Evolutionary conservation across 1,140 invertebrate species (phyloP), one percentile per base, ranked within the genome.

Genomic region (Drosophila arizonae): DNA sequence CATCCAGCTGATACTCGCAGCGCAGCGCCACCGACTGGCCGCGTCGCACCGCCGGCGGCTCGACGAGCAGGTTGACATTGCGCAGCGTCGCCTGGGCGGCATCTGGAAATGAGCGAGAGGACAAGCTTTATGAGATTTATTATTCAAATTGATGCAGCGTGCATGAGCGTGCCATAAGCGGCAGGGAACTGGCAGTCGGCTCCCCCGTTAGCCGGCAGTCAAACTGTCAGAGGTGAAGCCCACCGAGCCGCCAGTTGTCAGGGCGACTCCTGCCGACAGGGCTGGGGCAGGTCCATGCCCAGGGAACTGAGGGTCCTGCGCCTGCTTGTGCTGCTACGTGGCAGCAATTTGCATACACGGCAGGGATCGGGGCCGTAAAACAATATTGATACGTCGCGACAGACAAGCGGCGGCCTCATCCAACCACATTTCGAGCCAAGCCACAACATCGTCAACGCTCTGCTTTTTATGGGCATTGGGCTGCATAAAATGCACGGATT

Each of bases 1-100:
- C 94, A 81, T 96, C 94, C 79, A 96, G 93, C 81, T 96, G 94
- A 91, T 96, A 95, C 66, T 93, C 93, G 91, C 96, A 97, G 28
- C 93, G 93, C 45, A 97, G 92, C 17, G 93, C 93, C 17, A 94
- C 95, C 54, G 94, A 93, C 17, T 94, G 93, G 30, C 95, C 95
- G 63, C 93, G 93, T 73, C 95, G 93, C 17, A 96, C 95, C 4
- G 93, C 93, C 24, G 93, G 72, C 8, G 93, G 93, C 51, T 93
- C 88, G 8, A 93, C 92, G 9, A 93, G 75, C 17, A 94, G 90
- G 66, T 91, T 92, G 13, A 94, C 93, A 89, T 93, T 92, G 15
- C 92, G 91, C 48, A 93, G 72, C 28, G 84, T 79, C 28, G 86
- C 91, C 57, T 90, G 72, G 6, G 78, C 65, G 17, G 77, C 72